Evolutionary conservation across 2,888 invertebrate species (phyloP).

Genomic region (Diarsia rubi): DNA sequence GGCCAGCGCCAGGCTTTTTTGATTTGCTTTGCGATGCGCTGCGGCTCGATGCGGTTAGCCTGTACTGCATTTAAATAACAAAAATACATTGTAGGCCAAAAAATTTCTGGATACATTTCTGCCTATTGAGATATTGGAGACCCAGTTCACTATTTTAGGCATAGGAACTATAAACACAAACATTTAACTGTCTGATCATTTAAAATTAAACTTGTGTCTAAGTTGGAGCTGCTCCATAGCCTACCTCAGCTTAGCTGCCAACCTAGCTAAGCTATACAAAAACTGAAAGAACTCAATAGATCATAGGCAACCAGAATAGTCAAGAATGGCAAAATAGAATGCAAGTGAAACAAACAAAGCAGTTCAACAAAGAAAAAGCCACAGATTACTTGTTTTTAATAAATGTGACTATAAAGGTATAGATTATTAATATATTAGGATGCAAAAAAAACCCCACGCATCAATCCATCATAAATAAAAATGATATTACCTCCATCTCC

Average conservation of each 20-base stretch:
- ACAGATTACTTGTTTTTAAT: not conserved
- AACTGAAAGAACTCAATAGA: too few species aligned
- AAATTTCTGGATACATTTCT: too few species aligned
- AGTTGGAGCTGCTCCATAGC: not conserved
- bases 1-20: constrained; percentile 15
- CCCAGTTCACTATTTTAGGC: not conserved
- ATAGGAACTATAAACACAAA: not conserved
- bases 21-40: constrained; percentile 14
- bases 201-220: not conserved
- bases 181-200: not conserved
- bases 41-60: constrained; percentile 13
- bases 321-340: not conserved
- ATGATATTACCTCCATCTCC: constrained; percentile 83
- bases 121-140: not conserved
- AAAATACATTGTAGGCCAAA: not conserved
- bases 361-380: not conserved
- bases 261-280: not conserved
- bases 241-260: not conserved
- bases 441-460: constrained; percentile 28
- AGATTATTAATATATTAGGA: constrained; percentile 32
- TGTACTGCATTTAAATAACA: constrained; percentile 37
- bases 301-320: not conserved
- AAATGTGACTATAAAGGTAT: not conserved
- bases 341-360: not conserved
- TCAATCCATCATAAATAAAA: constrained; percentile 2